These are phyloP conservation scores for Cotesia glomerata DNA, from an alignment of 1,140 invertebrate genomes.

Conservation along the genomic window DNA sequence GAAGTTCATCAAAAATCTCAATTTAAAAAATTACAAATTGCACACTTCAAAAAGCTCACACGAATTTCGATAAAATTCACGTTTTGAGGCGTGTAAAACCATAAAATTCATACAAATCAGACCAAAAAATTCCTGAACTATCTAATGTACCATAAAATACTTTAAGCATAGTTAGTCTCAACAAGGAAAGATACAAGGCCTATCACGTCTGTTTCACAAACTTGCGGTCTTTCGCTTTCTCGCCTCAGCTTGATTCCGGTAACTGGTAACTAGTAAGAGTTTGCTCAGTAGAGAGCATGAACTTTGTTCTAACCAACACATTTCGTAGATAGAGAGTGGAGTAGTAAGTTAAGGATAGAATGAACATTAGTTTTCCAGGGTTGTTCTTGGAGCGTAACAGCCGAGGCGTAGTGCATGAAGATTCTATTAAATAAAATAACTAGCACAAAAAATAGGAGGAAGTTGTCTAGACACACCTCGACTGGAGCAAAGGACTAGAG, in stretches of 20 bases:
- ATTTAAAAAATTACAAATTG: too few species aligned
- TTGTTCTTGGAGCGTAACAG: not conserved
- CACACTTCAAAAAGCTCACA: too few species aligned
- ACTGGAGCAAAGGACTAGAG: too few species aligned
- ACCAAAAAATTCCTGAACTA: too few species aligned
- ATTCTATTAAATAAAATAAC: not conserved
- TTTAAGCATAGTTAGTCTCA: not conserved
- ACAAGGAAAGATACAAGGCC: not conserved
- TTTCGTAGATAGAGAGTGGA: not conserved
- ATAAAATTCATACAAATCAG: too few species aligned
- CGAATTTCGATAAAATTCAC: too few species aligned
- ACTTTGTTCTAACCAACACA: not conserved
- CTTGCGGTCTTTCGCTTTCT: not conserved
- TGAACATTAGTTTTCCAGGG: constrained; percentile 10
- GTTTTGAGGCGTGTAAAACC: too few species aligned
- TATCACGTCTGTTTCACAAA: not conserved
- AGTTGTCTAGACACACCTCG: not conserved
- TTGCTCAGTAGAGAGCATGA: not conserved
- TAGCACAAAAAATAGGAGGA: not conserved
- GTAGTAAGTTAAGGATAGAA: not conserved
- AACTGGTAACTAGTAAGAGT: not conserved
- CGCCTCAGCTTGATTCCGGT: not conserved
- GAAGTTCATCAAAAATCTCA: too few species aligned
- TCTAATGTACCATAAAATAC: too few species aligned
- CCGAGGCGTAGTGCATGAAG: not conserved